Evolutionary conservation across 2,113 vertebrate species (phyloP).

Genomic region (Oxyruncus cristatus): DNA sequence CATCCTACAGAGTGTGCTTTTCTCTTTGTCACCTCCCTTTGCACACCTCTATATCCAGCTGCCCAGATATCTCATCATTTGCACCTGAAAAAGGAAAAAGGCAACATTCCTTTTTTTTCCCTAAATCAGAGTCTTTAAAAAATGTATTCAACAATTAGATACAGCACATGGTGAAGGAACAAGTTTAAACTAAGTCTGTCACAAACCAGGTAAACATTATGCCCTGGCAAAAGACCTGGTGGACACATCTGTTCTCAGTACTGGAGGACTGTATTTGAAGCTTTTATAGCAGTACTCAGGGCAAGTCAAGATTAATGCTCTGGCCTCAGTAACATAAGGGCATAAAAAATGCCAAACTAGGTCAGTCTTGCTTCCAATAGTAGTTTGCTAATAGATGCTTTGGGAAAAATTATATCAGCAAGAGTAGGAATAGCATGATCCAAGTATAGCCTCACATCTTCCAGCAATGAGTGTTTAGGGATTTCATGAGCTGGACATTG

Average conservation of each 20-base stretch:
- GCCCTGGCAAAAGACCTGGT: not conserved
- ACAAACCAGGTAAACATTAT: not conserved
- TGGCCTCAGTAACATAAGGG: not conserved
- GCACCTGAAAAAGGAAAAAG: not conserved
- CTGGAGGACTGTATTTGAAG: not conserved
- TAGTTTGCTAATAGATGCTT: not conserved
- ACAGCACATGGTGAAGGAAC: not conserved
- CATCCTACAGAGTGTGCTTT: not conserved
- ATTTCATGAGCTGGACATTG: not conserved
- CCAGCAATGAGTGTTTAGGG: not conserved
- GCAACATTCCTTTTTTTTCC: not conserved
- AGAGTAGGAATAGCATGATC: not conserved
- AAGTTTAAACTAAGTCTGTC: not conserved
- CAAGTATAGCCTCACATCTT: not conserved
- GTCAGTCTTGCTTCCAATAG: not conserved
- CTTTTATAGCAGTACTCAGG: not conserved
- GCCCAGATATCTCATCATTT: not conserved
- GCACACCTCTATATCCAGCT: not conserved
- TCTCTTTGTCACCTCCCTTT: not conserved
- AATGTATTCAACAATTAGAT: not conserved
- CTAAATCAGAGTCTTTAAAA: not conserved
- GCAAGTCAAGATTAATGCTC: not conserved
- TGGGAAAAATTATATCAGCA: not conserved
- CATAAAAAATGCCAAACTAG: not conserved
- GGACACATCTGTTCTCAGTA: not conserved